Base-by-base conservation (phyloP, 2,888 invertebrate genomes). In the Eulithis testata region DNA sequence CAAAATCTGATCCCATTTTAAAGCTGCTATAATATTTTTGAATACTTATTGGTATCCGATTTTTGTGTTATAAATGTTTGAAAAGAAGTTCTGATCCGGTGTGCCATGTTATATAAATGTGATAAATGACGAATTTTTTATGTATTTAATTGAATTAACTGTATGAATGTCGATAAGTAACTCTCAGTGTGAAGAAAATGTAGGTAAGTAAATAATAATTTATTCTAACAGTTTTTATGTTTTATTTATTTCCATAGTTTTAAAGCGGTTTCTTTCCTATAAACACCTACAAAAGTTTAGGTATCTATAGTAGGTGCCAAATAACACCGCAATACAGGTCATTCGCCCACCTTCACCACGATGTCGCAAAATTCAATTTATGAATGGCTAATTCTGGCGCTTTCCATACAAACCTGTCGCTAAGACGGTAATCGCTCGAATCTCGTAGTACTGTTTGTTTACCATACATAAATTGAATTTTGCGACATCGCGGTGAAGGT, bases 21-120 rank as follows among this genome's bases (percentile, higher is more conserved):
- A 40, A 40, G 40, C 40, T 40, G 40, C 40, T 40, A 40, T 40
- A 21, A 21, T 21, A 21, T 40, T 40, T 40, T 40, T 8, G 40
- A 8, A 8, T 9, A 9, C 9, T 40, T 40, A 5, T 40, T 45
- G 45, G 45, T 0, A 8, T 51, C 51, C 7, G n/a, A 5, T 36
- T 56, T 31, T 56, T 49, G 50, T 40, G n/a, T 37, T 40, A 6
- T 1, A 21, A 21, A 21, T 11, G 11, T 58, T 50, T 8, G 14
- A 21, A 49, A 36, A 14, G 14, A 60, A 72, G 59, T 60, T n/a
- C n/a, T 65, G 68, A 65, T 70, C 60, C 62, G 63, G 57, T 64
- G 75, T 73, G 76, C 76, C 75, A 69, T 76, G 71, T 73, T 71
- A 73, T 73, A 63, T 56, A 66, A 76, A 70, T 78, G 78, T 79